A percentile compares a stretch with the other conserved stretches of the same genome.
Conservation (phyloP, 1,140 invertebrate genomes). For the Bombus cullumanus region DNA sequence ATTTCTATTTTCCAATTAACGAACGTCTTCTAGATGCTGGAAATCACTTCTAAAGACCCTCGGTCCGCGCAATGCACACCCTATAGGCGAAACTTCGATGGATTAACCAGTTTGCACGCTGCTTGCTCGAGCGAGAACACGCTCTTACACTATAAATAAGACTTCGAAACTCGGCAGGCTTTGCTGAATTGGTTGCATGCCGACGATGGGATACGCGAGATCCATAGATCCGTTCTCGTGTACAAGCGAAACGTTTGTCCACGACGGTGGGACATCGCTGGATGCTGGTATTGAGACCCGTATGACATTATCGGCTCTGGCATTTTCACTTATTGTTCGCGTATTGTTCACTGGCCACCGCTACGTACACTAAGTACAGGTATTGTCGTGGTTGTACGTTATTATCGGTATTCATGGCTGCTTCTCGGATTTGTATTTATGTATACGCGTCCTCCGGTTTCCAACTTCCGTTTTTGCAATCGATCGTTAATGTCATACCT, state of each 20-base stretch:
- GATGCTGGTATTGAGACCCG: conserved; percentile 15
- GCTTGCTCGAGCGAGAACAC: not conserved
- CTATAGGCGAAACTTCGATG: not conserved
- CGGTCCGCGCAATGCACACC: no score
- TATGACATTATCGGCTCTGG: conserved; percentile 48
- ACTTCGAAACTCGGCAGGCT: no score
- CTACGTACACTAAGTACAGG: not conserved
- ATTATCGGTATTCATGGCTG: conserved; percentile 42
- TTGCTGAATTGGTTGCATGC: conserved; percentile 12
- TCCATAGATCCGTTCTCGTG: not conserved
- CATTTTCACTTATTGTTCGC: conserved; percentile 57
- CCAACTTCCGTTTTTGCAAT: conserved; percentile 26
- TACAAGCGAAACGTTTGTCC: conserved; percentile 15
- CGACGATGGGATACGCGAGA: conserved; percentile 14
- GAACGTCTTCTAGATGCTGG: no score
- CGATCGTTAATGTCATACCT: conserved; percentile 31
- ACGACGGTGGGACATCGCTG: not conserved
- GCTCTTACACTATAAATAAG: not conserved
- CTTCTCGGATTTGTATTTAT: conserved; percentile 37
- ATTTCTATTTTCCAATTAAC: no score
- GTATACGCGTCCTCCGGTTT: not conserved
- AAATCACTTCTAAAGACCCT: no score
- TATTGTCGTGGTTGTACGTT: conserved; percentile 16
- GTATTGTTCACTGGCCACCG: conserved; percentile 30
- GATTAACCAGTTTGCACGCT: no score